Evolutionary conservation across 2,888 invertebrate genomes (phyloP).

Genomic region (Hedya salicella): DNA sequence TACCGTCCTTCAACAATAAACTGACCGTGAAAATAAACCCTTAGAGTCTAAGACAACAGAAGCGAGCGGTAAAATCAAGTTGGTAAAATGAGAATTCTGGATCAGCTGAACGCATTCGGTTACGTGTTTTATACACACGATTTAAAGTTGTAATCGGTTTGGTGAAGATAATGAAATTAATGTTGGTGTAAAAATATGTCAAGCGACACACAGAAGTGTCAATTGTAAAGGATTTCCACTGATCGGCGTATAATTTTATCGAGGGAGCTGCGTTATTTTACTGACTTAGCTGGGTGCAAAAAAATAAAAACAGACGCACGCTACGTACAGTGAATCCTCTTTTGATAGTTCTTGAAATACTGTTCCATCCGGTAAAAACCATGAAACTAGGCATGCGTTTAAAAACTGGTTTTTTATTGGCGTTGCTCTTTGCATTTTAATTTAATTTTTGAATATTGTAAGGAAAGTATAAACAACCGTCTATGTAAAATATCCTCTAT

Average conservation of each 20-base stretch:
- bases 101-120: conserved; percentile 4
- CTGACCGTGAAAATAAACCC: conserved; percentile 10
- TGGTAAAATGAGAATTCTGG: conserved; percentile 31
- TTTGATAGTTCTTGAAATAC: no score
- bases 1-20: conserved; percentile 32
- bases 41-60: not conserved
- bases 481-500: no score
- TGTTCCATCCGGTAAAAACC: no score
- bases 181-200: conserved; percentile 52
- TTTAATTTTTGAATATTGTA: no score
- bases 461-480: no score
- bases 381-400: no score
- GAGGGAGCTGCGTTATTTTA: conserved; percentile 24
- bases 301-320: not conserved
- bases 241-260: conserved; percentile 46
- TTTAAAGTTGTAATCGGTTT: conserved; percentile 15
- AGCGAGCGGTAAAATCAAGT: conserved; percentile 1
- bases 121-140: conserved; percentile 2
- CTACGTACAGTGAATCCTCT: no score
- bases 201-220: conserved; percentile 52
- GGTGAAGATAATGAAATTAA: conserved; percentile 11
- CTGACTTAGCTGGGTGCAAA: not conserved
- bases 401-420: no score
- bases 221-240: conserved; percentile 51
- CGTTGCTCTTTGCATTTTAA: no score